A percentile compares a stretch with the other conserved stretches of the same genome.
Conservation (phyloP, 1,140 invertebrate species). For the Mylabris phalerata region DNA sequence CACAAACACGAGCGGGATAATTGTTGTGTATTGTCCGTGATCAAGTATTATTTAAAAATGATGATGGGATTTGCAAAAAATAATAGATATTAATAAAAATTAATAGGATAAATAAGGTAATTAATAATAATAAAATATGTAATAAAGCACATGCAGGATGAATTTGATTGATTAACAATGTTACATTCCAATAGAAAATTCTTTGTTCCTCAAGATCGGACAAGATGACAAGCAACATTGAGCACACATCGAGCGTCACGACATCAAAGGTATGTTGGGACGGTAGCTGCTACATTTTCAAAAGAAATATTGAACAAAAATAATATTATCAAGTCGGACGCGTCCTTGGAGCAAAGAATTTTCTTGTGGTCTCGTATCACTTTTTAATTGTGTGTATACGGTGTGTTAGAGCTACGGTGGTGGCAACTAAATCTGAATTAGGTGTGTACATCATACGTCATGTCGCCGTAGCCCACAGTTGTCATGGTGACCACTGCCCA, state of each 20-base stretch:
- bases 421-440: slow-evolving; percentile 56
- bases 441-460: slow-evolving; percentile 87
- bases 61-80: too few relatives aligned
- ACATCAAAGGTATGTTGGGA: slow-evolving; percentile 25
- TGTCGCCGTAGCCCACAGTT: slow-evolving; percentile 99
- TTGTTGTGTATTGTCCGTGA: too few relatives aligned
- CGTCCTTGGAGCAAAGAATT: slow-evolving; percentile 41
- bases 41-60: too few relatives aligned
- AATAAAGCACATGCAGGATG: slow-evolving; percentile 15
- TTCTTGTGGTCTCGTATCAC: slow-evolving; percentile 28
- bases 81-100: too few relatives aligned
- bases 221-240: slow-evolving; percentile 29
- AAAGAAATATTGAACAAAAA: background rate
- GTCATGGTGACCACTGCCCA: slow-evolving; percentile 99
- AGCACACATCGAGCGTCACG: slow-evolving; percentile 30
- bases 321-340: slow-evolving; percentile 20
- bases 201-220: slow-evolving; percentile 39
- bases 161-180: background rate
- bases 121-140: background rate
- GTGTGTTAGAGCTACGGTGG: slow-evolving; percentile 29
- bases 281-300: slow-evolving; percentile 11
- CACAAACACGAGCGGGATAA: slow-evolving; percentile 16
- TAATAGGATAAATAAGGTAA: background rate
- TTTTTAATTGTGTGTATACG: slow-evolving; percentile 9
- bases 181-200: slow-evolving; percentile 40